Base-by-base conservation (phyloP, 1,140 invertebrate genomes). In the Campoletis sonorensis region DNA sequence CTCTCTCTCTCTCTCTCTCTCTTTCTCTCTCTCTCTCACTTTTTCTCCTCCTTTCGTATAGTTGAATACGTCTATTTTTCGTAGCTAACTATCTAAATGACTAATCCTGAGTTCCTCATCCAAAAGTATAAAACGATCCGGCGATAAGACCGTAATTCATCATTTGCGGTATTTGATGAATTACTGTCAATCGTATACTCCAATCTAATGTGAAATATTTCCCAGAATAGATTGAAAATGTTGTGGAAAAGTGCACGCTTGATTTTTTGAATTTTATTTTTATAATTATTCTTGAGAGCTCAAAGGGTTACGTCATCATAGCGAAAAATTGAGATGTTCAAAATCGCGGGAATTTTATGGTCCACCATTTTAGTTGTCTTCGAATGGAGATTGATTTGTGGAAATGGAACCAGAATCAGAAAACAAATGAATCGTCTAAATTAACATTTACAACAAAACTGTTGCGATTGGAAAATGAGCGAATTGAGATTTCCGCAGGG, bases 71-170 rank as follows among this genome's bases (percentile, higher is more conserved):
- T 64, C 15, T 64, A 23, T 64, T 23, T 64, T 23, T 23, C 23
- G 1, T 26, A 58, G 49, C 72, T 51, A 75, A 75, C 40, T n/a
- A 26, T 18, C 54, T 27, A 26, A 30, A 77, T 75, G 30, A 26
- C 72, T 13, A 54, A 75, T 75, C 54, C 72, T 27, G 72, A 16
- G 27, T 51, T 27, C 26, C 21, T 49, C 45, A 16, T 4, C 45
- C 4, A 13, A 15, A 13, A 51, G 1, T 27, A 11, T 11, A 27
- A 58, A 27, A 64, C 27, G 23, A 64, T 64, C 45, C 23, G n/a
- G n/a, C n/a, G 70, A 72, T 72, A 75, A 54, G 72, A 58, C 40
- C 0, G 13, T 26, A 15, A 75, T 64, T 8, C n/a, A 54, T 54
- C n/a, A 4, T 27, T 64, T 64, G 21, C 61, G 21, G 23, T 64